Evolutionary conservation across 2,797 vertebrate genomes (phyloP).

Genomic region (Gymnothorax reevesii): DNA sequence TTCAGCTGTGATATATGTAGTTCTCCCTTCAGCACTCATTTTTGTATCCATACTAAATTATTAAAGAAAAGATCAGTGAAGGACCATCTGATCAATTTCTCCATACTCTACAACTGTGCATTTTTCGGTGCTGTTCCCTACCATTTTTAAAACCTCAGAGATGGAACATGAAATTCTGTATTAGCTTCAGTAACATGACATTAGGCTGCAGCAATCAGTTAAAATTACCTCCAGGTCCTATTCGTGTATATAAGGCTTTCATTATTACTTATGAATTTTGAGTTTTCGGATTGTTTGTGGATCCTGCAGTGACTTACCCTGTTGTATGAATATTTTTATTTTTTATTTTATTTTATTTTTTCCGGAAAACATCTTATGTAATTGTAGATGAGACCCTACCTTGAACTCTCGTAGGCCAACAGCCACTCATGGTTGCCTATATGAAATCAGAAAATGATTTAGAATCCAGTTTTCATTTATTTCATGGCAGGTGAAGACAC

Average conservation of each 20-base stretch:
- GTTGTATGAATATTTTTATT: neutral
- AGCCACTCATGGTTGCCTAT: slow-evolving; percentile 64
- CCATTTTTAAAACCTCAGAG: neutral
- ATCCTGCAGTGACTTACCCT: too few species aligned
- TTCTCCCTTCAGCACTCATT: neutral
- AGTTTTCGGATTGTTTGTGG: neutral
- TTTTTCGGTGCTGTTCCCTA: neutral
- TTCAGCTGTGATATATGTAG: neutral
- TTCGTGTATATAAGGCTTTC: neutral
- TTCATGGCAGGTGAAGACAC: slow-evolving; percentile 54
- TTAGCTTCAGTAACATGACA: neutral
- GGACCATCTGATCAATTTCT: neutral
- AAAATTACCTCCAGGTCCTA: neutral
- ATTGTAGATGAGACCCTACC: slow-evolving; percentile 54
- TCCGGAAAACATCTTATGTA: slow-evolving; percentile 61
- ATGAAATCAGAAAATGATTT: slow-evolving; percentile 66
- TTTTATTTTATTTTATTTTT: slow-evolving; percentile 37
- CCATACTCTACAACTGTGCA: neutral
- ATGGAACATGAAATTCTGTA: neutral
- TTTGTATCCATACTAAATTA: neutral
- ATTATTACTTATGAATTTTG: neutral
- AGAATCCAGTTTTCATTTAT: slow-evolving; percentile 38
- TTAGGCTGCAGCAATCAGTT: neutral
- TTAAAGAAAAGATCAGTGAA: neutral
- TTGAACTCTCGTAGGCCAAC: slow-evolving; percentile 52